Conservation (phyloP, 2,797 vertebrate genomes). For the Scarus forsteni region DNA sequence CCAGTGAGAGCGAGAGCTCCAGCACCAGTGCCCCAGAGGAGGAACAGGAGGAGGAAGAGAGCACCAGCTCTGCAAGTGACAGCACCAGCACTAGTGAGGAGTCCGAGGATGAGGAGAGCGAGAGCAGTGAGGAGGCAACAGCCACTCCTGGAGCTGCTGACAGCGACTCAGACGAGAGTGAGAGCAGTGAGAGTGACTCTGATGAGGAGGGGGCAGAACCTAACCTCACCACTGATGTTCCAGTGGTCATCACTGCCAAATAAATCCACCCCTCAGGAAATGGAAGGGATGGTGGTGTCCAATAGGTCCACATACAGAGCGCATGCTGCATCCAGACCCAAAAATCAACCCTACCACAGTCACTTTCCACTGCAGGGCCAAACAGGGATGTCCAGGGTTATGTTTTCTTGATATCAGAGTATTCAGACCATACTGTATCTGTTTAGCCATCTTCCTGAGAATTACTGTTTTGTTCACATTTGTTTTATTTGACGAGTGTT, state of each 20-base stretch:
- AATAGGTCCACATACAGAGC: constrained; percentile 16
- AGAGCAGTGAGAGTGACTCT: constrained; percentile 75
- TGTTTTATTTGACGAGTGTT: constrained; percentile 46
- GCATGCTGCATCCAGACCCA: constrained; percentile 53
- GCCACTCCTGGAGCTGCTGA: constrained; percentile 76
- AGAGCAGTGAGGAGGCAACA: constrained; percentile 83
- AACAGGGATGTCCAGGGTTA: constrained; percentile 37
- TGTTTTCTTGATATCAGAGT: constrained; percentile 22
- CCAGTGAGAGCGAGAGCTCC: constrained; percentile 61
- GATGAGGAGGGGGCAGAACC: constrained; percentile 54
- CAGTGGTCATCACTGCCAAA: constrained; percentile 78
- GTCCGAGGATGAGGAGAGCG: constrained; percentile 66
- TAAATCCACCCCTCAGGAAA: constrained; percentile 52
- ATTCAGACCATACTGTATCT: constrained; percentile 18
- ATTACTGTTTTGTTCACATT: constrained; percentile 21
- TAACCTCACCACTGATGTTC: constrained; percentile 50
- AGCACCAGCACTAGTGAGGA: constrained; percentile 70
- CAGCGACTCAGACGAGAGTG: constrained; percentile 77
- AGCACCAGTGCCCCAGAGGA: constrained; percentile 58
- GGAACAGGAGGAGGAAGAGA: constrained; percentile 64
- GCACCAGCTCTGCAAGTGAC: constrained; percentile 46
- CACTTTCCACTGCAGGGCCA: constrained; percentile 42
- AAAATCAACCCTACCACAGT: constrained; percentile 2
- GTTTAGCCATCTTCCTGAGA: constrained; percentile 27
- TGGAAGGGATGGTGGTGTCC: constrained; percentile 18